Conservation (phyloP, 2,888 invertebrate genomes). For the Poecilus cupreus region DNA sequence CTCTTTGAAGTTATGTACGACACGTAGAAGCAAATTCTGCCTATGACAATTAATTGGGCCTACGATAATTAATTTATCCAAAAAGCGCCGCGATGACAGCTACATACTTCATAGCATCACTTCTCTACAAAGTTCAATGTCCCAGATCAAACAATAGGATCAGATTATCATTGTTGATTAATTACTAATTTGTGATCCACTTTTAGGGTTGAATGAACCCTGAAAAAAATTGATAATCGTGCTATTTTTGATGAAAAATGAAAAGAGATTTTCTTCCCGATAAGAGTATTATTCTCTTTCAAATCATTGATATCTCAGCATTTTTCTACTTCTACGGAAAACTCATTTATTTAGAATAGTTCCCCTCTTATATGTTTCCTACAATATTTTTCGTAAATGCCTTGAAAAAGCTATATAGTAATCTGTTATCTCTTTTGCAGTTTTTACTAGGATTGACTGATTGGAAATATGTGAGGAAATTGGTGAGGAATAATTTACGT, state of each 20-base stretch:
- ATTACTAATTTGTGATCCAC: background rate
- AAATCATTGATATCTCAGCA: background rate
- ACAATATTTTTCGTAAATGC: no score
- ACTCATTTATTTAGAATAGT: background rate
- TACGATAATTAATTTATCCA: constrained; percentile 14
- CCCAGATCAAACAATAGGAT: background rate
- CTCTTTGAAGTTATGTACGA: constrained; percentile 15
- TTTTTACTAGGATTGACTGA: no score
- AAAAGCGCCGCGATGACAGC: background rate
- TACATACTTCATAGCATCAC: background rate
- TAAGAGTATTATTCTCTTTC: background rate
- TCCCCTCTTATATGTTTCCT: no score
- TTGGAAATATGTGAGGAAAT: no score
- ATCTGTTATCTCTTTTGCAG: no score
- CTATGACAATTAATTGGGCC: background rate
- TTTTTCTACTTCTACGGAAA: background rate
- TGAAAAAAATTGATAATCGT: background rate
- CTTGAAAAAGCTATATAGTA: no score
- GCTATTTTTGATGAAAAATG: background rate
- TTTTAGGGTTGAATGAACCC: background rate
- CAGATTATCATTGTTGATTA: constrained; percentile 9
- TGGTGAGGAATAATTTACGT: no score
- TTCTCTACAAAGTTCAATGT: background rate
- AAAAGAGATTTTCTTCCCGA: background rate
- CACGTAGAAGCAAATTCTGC: background rate